Evolutionary conservation across 2,797 vertebrate species (phyloP), one percentile per base, ranked within the genome.

Genomic region (Spinus pinus): DNA sequence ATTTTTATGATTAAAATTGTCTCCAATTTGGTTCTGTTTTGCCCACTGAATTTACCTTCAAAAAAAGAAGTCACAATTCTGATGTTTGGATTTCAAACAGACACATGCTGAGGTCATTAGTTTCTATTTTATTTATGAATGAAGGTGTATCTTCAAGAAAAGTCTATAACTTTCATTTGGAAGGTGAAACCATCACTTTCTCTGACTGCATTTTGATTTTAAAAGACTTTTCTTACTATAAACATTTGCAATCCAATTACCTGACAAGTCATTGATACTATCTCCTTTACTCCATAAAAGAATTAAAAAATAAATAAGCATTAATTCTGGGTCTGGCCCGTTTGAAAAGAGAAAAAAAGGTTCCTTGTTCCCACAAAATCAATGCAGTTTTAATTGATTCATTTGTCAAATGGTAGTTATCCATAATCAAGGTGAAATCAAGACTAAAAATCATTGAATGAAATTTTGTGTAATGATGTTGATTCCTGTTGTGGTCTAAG

Each of bases 111-210:
- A 69, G 24, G 54, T 74, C 3, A 30, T 37, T 46, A 65, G 7
- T 65, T 91, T 90, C 50, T 85, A 12, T 50, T 66, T 80, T n/a
- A 14, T 58, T 71, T 84, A 54, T 77, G 28, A 82, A 58, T 51
- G 39, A 86, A 80, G 12, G 11, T 1, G 0, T 42, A 41, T 62
- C 39, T 77, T 93, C 58, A 65, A 92, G 47, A 58, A 73, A 70
- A 27, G 2, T 15, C 25, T 50, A 14, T 16, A 7, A 47, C 37
- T 21, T 8, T 64, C 21, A 30, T 49, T 78, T 83, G 31, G 12
- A 70, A 83, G 25, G 7, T 56, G 47, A 86, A 60, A 30, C n/a
- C 28, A n/a, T 6, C 25, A 14, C 15, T 77, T 79, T 25, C 31
- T 60, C 19, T 75, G 44, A 33, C 3, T 14, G 6, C 7, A 20